phyloP scores from a whole-genome alignment of 1,140 invertebrate species.

The Lasaia peninsularis region DNA sequence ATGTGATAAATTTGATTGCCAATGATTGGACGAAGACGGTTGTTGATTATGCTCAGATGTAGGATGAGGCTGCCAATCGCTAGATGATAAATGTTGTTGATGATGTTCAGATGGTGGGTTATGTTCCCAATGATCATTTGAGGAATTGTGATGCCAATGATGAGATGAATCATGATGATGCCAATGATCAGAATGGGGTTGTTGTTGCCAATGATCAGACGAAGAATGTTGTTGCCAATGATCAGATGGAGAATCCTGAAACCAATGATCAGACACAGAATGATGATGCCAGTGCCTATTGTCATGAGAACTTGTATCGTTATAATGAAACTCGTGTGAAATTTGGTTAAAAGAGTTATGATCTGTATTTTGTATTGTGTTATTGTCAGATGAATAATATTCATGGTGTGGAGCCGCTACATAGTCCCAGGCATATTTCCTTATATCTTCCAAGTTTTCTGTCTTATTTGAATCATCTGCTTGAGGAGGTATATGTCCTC shows the following conservation, averaged over 20 bases:
- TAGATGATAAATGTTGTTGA: not conserved
- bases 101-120: not conserved
- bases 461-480: conserved; percentile 21
- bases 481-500: conserved; percentile 49
- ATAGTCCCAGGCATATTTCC: conserved; percentile 55
- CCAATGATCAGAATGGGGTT: not conserved
- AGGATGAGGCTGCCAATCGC: not conserved
- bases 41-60: not conserved
- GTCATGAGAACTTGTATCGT: not conserved
- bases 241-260: not conserved
- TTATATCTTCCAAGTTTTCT: conserved; percentile 43
- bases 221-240: not conserved
- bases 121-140: not conserved
- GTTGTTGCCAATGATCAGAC: not conserved
- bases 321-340: not conserved
- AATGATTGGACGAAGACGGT: not conserved
- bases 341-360: not conserved
- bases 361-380: conserved; percentile 14
- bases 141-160: not conserved
- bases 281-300: not conserved
- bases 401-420: conserved; percentile 28
- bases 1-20: not conserved
- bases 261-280: not conserved
- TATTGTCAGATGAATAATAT: conserved; percentile 1
- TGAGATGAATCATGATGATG: not conserved